phyloP scores from a whole-genome alignment of 2,113 vertebrate genomes.

The Chloropsis cyanopogon region DNA sequence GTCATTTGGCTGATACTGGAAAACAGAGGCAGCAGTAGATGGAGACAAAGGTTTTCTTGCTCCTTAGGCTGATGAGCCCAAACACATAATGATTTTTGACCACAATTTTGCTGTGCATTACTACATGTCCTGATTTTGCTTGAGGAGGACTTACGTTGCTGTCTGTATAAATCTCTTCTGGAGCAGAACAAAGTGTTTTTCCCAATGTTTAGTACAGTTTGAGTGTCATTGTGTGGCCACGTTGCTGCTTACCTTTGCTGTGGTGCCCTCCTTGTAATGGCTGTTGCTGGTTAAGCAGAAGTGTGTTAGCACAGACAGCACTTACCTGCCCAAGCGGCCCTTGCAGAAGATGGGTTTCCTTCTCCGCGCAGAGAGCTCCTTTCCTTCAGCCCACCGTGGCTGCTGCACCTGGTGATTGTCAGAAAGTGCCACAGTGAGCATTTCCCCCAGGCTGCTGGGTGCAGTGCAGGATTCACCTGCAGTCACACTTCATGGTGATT shows the following conservation, averaged over 20 bases:
- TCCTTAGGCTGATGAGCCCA: neutral
- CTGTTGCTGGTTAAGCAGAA: neutral
- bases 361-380: accelerated
- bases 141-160: neutral
- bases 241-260: neutral
- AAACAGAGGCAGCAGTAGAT: neutral
- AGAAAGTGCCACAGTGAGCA: neutral
- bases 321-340: accelerated
- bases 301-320: neutral
- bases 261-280: neutral
- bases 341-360: accelerated
- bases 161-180: neutral
- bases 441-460: neutral
- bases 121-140: neutral
- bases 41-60: neutral
- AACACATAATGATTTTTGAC: neutral
- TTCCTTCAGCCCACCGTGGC: neutral
- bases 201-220: neutral
- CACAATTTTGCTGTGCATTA: neutral
- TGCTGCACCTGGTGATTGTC: neutral
- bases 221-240: neutral
- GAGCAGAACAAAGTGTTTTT: neutral
- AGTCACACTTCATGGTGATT: neutral
- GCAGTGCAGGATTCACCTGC: neutral
- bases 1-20: neutral